Evolutionary conservation across 2,113 vertebrate species (phyloP), one percentile per base, ranked within the genome.

Genomic region (Equus quagga): DNA sequence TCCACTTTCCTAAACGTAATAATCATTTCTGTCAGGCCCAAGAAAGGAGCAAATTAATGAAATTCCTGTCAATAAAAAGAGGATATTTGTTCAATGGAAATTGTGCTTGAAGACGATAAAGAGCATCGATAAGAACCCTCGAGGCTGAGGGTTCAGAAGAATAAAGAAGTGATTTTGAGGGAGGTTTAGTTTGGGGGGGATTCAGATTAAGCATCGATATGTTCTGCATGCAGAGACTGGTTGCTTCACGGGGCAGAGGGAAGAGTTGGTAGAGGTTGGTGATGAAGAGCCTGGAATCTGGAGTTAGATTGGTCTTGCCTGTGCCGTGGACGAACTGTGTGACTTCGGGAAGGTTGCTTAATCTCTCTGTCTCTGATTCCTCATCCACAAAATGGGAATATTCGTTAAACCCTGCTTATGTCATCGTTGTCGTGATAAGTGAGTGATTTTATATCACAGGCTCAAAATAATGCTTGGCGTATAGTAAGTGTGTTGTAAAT

Each of bases 31-130:
- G 60, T 80, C 86, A 89, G 73, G 62, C 91, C 41, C 79, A 46
- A 41, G 95, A 96, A 89, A 97, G 1, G 1, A 73, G n/a, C 67
- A 65, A 96, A 89, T 84, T 97, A 98, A 97, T 97, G 89, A 97
- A 97, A 90, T 88, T 65, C 36, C 75, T 96, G 70, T 96, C 96
- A 87, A 96, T 92, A 81, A 92, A 85, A 70, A 81, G 93, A 97
- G 80, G 64, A 87, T 65, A 51, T 87, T 93, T 96, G 95, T 81
- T 94, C 94, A 97, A 78, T 92, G 70, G 69, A 89, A 96, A 96
- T 76, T 86, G 91, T n/a, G 17, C 62, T 94, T 78, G 90, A 87
- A 54, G 56, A 94, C 41, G 76, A 26, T 24, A 64, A 64, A 67
- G 36, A 87, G 6, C 60, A 89, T 28, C 51, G 54, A n/a, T n/a